phyloP scores from a whole-genome alignment of 2,113 vertebrate species.

The Tiliqua scincoides region DNA sequence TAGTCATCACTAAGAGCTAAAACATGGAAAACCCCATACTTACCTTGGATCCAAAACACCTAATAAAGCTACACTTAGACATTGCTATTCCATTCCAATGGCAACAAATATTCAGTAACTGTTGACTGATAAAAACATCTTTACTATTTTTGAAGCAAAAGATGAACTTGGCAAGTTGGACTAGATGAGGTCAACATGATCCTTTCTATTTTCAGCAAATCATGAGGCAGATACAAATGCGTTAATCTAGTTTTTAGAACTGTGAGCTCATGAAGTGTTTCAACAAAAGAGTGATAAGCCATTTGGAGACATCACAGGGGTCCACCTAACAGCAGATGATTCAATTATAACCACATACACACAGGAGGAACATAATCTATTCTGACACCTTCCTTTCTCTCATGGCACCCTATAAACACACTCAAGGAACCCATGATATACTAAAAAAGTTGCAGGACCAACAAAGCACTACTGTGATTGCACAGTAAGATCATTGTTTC shows the following conservation, averaged over 20 bases:
- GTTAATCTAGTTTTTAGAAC: conserved; percentile 38
- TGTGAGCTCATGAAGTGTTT: conserved; percentile 8
- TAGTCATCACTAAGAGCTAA: background rate
- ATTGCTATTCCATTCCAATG: background rate
- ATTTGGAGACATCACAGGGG: background rate
- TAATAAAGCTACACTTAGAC: background rate
- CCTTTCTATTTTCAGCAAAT: conserved; percentile 46
- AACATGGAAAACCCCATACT: background rate
- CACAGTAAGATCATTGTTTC: too few relatives aligned
- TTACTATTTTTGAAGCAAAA: conserved; percentile 36
- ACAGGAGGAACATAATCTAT: conserved; percentile 30
- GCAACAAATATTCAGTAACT: conserved; percentile 21
- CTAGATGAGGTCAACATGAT: conserved; percentile 49
- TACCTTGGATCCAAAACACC: background rate
- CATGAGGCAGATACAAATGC: conserved; percentile 41
- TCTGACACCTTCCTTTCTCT: too few relatives aligned
- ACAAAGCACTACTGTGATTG: background rate
- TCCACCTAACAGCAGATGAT: background rate
- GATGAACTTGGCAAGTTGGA: conserved; percentile 49
- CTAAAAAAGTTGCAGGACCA: background rate
- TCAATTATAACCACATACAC: background rate
- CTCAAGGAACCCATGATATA: background rate
- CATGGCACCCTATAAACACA: too few relatives aligned
- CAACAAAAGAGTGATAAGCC: conserved; percentile 26
- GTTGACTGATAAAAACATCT: conserved; percentile 46